Base-by-base conservation (phyloP, 2,888 invertebrate genomes). In the Cerastis leucographa region DNA sequence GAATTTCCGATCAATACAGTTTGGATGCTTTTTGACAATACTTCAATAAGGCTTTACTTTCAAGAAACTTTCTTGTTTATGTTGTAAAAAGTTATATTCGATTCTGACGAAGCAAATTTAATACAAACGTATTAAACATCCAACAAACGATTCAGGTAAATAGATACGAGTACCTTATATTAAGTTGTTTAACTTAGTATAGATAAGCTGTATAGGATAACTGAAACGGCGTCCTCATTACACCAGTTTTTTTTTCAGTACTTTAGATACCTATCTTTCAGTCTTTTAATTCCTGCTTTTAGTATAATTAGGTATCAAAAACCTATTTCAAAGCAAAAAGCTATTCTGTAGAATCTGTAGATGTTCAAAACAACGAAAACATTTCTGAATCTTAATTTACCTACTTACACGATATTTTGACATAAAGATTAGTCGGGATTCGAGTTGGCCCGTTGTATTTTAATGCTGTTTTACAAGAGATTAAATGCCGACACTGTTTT, bases 401-500 rank as follows among this genome's bases (percentile, higher is more conserved):
- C 84, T 82, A 81, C 75, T 85, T 82, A 83, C 81, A 85, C 78
- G 74, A 81, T 90, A 88, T 89, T 89, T 87, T 91, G 90, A 90
- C 91, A 90, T 81, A 71, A 78, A 88, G 88, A 90, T 91, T 89
- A 91, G 79, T 75, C 74, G 80, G 85, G 88, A 88, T 87, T 83
- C 71, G 79, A 71, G 74, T 76, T 49, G 49, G 75, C 51, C 56
- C 71, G 85, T 80, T 81, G 84, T 89, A 83, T 88, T 88, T 88
- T 87, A 74, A 86, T 85, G 85, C 74, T 89, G 88, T 89, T 90
- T 91, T 91, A 91, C 88, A 85, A 83, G 85, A 89, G 91, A 91
- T 91, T 91, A 92, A 89, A 89, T 85, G 76, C 86, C 81, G 89
- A 91, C 92, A 90, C 76, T 93, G 91, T 93, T 92, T 91, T 93